A percentile compares a stretch with the other conserved stretches of the same genome.
These are phyloP conservation scores for zebrafish (Danio rerio) DNA, from an alignment of 2,113 vertebrate genomes.

Conservation along the genomic window DNA sequence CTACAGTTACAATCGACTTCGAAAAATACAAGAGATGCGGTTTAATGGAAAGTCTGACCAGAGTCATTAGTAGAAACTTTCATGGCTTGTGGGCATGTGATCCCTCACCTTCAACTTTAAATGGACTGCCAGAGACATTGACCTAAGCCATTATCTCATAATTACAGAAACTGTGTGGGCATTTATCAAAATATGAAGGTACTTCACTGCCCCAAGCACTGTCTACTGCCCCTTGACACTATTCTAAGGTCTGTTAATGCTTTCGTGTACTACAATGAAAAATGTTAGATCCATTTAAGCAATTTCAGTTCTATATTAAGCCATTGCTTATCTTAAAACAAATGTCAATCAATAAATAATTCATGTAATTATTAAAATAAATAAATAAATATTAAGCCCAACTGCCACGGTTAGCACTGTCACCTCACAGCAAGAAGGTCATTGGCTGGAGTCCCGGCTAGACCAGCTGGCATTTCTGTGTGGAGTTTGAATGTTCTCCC, in stretches of 20 bases:
- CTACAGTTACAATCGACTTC: conserved; percentile 11
- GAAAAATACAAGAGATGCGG: conserved; percentile 18
- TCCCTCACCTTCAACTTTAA: conserved; percentile 52
- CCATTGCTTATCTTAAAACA: not conserved
- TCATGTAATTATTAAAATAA: no score
- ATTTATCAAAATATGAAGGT: conserved; percentile 43
- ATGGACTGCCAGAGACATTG: conserved; percentile 40
- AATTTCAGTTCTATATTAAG: not conserved
- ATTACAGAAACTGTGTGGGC: conserved; percentile 48
- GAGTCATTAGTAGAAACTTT: conserved; percentile 26
- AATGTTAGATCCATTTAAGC: not conserved
- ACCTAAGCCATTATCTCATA: conserved; percentile 49
- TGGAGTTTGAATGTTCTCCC: no score
- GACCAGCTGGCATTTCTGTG: no score
- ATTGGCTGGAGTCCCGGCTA: no score
- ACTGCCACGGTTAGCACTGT: no score
- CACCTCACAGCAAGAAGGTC: no score
- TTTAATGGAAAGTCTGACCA: conserved; percentile 49
- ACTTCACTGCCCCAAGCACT: conserved; percentile 1
- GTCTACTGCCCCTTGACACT: conserved; percentile 21
- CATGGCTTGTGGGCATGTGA: conserved; percentile 24
- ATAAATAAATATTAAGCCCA: no score
- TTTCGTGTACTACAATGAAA: not conserved
- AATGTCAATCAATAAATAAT: no score
- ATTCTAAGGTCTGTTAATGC: conserved; percentile 1